Percentiles rank a stretch among this genome's conserved stretches.
Conservation (phyloP, 23 tunicate species). For the Clavelina lepadiformis region DNA sequence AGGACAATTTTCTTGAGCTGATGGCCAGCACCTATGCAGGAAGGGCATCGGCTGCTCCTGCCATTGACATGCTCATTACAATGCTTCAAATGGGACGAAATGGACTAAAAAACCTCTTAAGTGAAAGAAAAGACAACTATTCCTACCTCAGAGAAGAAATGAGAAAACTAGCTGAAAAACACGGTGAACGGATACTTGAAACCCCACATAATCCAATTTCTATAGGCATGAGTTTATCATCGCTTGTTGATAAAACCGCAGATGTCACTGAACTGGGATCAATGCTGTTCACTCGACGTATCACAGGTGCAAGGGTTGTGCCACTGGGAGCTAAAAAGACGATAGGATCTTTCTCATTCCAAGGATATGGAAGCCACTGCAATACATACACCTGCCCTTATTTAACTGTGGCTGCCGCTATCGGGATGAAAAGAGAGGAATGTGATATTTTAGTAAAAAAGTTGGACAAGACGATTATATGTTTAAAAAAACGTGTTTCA, state of each 20-base stretch:
- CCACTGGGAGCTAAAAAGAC: constrained; percentile 24
- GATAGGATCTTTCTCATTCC: constrained; percentile 56
- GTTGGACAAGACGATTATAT: constrained; percentile 62
- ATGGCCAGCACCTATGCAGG: constrained; percentile 97
- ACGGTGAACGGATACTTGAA: constrained; percentile 55
- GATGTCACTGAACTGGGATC: constrained; percentile 87
- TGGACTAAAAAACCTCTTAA: constrained; percentile 54
- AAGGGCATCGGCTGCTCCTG: constrained; percentile 86
- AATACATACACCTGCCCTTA: constrained; percentile 49
- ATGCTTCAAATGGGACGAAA: constrained; percentile 74
- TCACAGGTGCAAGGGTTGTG: constrained; percentile 92
- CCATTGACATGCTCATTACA: constrained; percentile 79
- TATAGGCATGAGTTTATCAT: constrained; percentile 68
- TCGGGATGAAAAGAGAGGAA: constrained; percentile 67
- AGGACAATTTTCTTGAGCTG: constrained; percentile 25
- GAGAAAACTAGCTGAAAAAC: constrained; percentile 45
- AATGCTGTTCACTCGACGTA: constrained; percentile 82
- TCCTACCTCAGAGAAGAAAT: constrained; percentile 50
- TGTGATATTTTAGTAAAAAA: constrained; percentile 51
- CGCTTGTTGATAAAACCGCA: neutral
- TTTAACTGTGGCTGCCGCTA: constrained; percentile 83
- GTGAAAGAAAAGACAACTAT: constrained; percentile 83
- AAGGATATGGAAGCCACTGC: constrained; percentile 83
- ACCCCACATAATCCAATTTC: constrained; percentile 84
- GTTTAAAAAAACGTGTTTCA: no score